These are phyloP conservation scores for Nothoprocta perdicaria DNA, from an alignment of 2,113 vertebrate species.

Conservation along the genomic window DNA sequence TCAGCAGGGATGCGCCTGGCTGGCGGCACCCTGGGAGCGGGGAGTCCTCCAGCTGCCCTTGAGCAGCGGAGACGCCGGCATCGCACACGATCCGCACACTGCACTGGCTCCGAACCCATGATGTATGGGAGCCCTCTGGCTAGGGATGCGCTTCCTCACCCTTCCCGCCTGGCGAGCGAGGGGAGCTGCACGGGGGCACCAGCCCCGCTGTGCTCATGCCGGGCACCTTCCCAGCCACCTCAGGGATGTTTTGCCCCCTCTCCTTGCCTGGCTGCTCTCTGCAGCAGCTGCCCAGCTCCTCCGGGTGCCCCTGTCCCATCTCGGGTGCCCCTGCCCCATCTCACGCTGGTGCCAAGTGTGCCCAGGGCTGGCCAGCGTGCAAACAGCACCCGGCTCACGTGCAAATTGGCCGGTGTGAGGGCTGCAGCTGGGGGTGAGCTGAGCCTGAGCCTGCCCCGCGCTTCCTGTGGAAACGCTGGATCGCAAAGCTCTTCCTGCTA, in stretches of 20 bases:
- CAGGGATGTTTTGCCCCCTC: neutral
- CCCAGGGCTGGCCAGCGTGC: neutral
- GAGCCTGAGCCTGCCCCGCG: neutral
- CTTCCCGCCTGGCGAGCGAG: neutral
- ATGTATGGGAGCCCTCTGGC: neutral
- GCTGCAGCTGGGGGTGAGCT: neutral
- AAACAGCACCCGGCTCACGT: neutral
- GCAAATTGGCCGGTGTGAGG: neutral
- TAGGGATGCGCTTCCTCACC: neutral
- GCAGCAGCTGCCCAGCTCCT: neutral
- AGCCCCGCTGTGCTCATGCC: neutral
- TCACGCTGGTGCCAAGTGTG: neutral
- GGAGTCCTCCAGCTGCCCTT: neutral
- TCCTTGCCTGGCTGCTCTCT: neutral
- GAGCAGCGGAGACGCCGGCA: neutral
- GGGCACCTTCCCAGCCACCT: neutral
- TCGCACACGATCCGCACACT: neutral
- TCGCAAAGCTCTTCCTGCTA: constrained; percentile 37
- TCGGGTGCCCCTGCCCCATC: neutral
- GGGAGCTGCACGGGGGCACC: neutral
- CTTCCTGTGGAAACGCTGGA: neutral
- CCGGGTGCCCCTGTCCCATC: neutral
- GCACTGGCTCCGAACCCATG: neutral
- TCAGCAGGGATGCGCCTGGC: neutral
- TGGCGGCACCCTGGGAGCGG: neutral